A percentile compares a stretch with the other conserved stretches of the same genome.
Evolutionary conservation across 2,888 invertebrate genomes (phyloP).

Genomic region (Gastrophysa polygoni): DNA sequence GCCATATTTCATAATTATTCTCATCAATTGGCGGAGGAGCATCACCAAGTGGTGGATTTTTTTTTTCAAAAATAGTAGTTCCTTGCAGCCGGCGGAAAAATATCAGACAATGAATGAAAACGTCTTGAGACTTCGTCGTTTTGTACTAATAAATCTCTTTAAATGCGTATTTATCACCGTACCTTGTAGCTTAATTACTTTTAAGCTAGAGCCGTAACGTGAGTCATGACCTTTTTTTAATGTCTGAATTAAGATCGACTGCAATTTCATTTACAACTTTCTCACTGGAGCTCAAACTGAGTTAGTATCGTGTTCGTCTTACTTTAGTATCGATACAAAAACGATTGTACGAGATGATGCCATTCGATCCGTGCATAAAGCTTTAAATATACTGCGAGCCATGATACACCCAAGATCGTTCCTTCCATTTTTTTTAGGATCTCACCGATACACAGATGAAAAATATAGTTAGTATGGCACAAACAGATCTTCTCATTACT

Average conservation of each 20-base stretch:
- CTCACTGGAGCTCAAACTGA: conserved; percentile 31
- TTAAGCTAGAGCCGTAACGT: conserved; percentile 25
- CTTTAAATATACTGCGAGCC: no score
- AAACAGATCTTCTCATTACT: no score
- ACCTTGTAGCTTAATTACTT: conserved; percentile 26
- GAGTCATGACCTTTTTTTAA: conserved; percentile 32
- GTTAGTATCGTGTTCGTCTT: conserved; percentile 32
- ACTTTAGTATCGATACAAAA: conserved; percentile 35
- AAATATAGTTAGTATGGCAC: no score
- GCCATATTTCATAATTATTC: no score
- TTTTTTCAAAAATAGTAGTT: no score
- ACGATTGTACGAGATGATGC: conserved; percentile 20
- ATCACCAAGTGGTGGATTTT: no score
- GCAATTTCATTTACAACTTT: conserved; percentile 35
- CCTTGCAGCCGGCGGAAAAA: background rate
- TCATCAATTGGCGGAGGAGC: no score
- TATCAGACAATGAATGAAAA: background rate
- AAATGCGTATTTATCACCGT: conserved; percentile 30
- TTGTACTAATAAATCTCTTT: conserved; percentile 18
- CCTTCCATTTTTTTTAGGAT: no score
- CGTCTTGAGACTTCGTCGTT: background rate
- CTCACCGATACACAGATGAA: no score
- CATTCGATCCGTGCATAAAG: background rate
- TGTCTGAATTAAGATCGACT: conserved; percentile 33
- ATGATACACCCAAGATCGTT: no score